Conservation (phyloP, 2,113 vertebrate genomes). For the Lycocorax pyrrhopterus region DNA sequence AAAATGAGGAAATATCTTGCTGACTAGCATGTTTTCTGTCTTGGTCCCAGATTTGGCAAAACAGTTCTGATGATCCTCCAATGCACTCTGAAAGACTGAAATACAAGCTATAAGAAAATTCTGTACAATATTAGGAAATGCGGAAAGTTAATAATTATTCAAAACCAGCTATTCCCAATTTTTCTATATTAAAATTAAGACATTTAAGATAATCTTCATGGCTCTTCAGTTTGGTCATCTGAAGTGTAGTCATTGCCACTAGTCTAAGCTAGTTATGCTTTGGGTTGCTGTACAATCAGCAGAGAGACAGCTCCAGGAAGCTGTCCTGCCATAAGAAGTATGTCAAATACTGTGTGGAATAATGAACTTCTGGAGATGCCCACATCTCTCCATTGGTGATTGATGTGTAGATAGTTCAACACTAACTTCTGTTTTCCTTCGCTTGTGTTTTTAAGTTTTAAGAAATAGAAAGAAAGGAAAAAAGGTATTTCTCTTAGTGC, state of each 20-base stretch:
- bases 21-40: not conserved
- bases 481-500: not conserved
- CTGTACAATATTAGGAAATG: not conserved
- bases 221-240: not conserved
- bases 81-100: not conserved
- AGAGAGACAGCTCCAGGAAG: not conserved
- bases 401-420: not conserved
- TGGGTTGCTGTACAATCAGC: not conserved
- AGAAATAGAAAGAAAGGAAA: not conserved
- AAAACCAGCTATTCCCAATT: not conserved
- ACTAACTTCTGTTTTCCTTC: not conserved
- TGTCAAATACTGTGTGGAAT: not conserved
- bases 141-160: not conserved
- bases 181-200: not conserved
- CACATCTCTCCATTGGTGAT: not conserved
- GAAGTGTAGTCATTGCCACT: not conserved
- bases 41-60: not conserved
- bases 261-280: not conserved
- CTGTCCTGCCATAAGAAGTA: not conserved
- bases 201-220: not conserved
- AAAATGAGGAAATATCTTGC: not conserved
- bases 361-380: not conserved
- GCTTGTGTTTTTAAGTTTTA: not conserved
- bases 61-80: not conserved
- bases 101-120: not conserved